Conservation (phyloP, 2,888 invertebrate species). For the Cantharis lateralis region DNA sequence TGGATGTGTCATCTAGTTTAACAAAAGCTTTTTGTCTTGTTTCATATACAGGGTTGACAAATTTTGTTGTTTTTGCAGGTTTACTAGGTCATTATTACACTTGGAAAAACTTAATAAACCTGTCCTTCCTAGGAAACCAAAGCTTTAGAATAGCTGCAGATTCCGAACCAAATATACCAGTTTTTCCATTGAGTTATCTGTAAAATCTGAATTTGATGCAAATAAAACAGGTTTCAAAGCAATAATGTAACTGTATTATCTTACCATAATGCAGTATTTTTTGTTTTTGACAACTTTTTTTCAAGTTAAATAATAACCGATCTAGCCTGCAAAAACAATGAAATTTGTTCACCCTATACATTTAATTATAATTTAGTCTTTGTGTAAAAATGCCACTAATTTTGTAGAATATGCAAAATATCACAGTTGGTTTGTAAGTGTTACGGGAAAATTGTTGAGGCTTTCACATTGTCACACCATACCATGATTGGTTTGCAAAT, state of each 20-base stretch:
- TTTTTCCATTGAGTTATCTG: too few relatives aligned
- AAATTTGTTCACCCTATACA: not conserved
- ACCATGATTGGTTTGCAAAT: not conserved
- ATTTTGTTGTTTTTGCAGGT: not conserved
- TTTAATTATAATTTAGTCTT: not conserved
- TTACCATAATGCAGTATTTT: too few relatives aligned
- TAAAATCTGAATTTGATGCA: too few relatives aligned
- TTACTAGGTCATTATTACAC: not conserved
- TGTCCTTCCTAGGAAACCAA: too few relatives aligned
- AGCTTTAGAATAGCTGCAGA: too few relatives aligned
- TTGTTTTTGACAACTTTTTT: not conserved
- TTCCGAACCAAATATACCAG: too few relatives aligned
- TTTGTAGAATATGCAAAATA: not conserved
- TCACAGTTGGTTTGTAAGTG: not conserved
- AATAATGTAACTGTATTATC: too few relatives aligned
- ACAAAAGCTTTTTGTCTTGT: not conserved
- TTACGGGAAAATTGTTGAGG: not conserved
- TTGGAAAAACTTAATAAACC: not conserved
- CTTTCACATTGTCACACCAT: not conserved
- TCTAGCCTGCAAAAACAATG: not conserved
- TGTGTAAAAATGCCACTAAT: not conserved
- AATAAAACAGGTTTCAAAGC: too few relatives aligned
- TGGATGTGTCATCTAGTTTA: constrained; percentile 3
- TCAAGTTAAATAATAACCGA: not conserved
- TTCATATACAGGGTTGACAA: not conserved